Evolutionary conservation across 2,797 vertebrate species (phyloP), one percentile per base, ranked within the genome.

Genomic region (Channa striata): DNA sequence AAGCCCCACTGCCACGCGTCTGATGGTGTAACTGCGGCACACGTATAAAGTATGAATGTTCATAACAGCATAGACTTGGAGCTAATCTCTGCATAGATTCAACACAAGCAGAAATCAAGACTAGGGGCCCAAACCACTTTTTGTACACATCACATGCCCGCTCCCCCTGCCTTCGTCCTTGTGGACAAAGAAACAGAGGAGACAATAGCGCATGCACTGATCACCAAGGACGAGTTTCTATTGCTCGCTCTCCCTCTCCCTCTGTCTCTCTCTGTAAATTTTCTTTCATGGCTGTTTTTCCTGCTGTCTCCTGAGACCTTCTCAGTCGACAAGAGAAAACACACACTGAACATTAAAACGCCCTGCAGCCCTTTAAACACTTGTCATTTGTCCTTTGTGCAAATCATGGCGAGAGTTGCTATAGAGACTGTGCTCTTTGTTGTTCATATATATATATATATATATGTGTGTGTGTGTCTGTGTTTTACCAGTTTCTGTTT

Each of bases 371-470:
- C 78, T 91, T 91, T 90, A 91, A 91, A 91, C 91, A 88, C 83
- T 91, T 86, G 90, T 90, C 90, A 87, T 90, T 91, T 91, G 81
- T 90, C 87, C 87, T 91, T 90, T 92, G 83, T 87, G 75, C 68
- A 59, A 92, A 92, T 87, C 83, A 78, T 74, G 78, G 78, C 33
- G 8, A 82, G 85, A 85, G 90, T 92, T 90, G 82, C 90, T 89
- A 89, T 88, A 86, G 90, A 88, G 84, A 91, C 82, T 51, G 6
- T 30, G 56, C 14, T 71, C 40, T 66, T 53, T 56, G 43, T 62
- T 62, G 25, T 30, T 30, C 6, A 30, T 30, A 17, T 52, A 16
- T 59, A 13, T 8, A 2, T 20, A 43, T 17, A 39, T 12, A 43
- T 43, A 40, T 16, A 40, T 40, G 6, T 40, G 6, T 40, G 0